These are phyloP conservation scores for Pangasianodon gigas DNA, from an alignment of 2,113 vertebrate species.

Conservation along the genomic window DNA sequence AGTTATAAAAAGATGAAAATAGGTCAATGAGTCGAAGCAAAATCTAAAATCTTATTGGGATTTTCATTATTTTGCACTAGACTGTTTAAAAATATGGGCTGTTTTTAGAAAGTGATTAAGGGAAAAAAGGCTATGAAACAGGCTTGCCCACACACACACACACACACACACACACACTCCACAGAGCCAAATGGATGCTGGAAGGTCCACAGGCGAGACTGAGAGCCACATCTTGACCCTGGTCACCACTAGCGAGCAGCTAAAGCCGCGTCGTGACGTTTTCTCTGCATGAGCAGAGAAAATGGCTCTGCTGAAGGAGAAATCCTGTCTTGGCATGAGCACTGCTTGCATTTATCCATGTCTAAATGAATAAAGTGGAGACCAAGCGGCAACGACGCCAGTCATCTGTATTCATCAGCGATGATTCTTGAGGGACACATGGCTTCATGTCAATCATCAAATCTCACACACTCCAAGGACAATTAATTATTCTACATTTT, in stretches of 20 bases:
- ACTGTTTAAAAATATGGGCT: background rate
- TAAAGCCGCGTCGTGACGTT: background rate
- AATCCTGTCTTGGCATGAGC: background rate
- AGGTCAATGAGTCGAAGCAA: background rate
- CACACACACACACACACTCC: background rate
- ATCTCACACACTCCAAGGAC: background rate
- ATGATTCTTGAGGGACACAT: slow-evolving; percentile 29
- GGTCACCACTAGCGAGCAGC: background rate
- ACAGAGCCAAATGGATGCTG: background rate
- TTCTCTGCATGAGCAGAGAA: background rate
- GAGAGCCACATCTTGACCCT: background rate
- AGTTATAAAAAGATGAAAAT: background rate
- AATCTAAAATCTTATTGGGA: background rate
- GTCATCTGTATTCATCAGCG: slow-evolving; percentile 15
- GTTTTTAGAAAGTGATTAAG: background rate
- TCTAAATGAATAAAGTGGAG: background rate
- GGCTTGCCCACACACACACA: no score
- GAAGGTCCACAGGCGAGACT: background rate
- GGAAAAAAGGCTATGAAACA: no score
- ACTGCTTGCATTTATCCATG: background rate
- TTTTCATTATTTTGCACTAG: background rate
- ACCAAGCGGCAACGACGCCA: background rate
- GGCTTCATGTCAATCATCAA: slow-evolving; percentile 20
- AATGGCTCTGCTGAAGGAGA: background rate
- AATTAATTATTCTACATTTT: slow-evolving; percentile 34